phyloP scores from a whole-genome alignment of 2,797 vertebrate genomes.

The Euphonia xanthogaster region DNA sequence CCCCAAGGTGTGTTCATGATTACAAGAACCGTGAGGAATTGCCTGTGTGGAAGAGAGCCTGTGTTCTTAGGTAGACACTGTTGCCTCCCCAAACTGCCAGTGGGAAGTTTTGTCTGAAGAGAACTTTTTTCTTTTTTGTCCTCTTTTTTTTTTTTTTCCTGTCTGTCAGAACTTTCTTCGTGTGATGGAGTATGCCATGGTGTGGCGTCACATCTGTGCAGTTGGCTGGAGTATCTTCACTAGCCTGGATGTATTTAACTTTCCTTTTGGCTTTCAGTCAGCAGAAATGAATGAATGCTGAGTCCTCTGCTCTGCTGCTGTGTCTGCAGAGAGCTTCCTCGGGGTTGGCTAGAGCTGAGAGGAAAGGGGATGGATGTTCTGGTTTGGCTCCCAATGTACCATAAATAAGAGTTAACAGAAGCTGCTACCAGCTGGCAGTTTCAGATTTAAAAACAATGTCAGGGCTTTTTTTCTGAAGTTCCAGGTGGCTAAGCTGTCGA shows the following conservation, averaged over 20 bases:
- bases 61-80: not conserved
- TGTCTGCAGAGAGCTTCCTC: not conserved
- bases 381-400: not conserved
- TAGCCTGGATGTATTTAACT: not conserved
- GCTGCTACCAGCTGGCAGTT: constrained; percentile 36
- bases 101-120: fast-evolving
- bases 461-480: constrained; percentile 22
- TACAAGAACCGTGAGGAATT: fast-evolving
- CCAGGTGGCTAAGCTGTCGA: constrained; percentile 60
- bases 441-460: constrained; percentile 50
- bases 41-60: not conserved
- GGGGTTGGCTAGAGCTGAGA: not conserved
- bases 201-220: fast-evolving
- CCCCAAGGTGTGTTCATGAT: not conserved
- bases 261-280: not conserved
- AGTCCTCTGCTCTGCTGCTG: not conserved
- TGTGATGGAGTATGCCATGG: not conserved
- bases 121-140: not conserved
- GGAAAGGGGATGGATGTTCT: not conserved
- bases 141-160: not conserved
- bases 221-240: not conserved
- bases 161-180: not conserved
- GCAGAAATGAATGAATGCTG: not conserved
- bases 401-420: constrained; percentile 58
- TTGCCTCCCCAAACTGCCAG: not conserved